These are phyloP conservation scores for Peromyscus nudipes DNA, from an alignment of 2,797 vertebrate species.

Conservation along the genomic window DNA sequence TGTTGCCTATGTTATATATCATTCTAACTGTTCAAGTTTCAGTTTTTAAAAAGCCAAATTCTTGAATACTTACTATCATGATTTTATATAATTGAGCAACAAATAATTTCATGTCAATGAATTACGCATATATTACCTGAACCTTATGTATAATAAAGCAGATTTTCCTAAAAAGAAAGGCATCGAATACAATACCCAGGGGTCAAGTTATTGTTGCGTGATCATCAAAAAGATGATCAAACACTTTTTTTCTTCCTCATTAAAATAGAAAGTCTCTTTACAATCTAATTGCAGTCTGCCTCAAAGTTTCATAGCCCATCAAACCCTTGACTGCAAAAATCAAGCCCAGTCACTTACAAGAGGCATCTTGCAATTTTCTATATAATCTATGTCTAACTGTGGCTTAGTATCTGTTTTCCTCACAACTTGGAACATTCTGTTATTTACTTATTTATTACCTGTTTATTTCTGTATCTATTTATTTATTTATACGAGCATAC, in stretches of 20 bases:
- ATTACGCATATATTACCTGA: slow-evolving; percentile 35
- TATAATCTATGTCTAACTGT: background rate
- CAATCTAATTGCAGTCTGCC: background rate
- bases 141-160: slow-evolving; percentile 45
- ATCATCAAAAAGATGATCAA: slow-evolving; percentile 43
- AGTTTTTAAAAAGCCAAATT: slow-evolving; percentile 62
- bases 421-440: background rate
- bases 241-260: slow-evolving; percentile 8
- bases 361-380: background rate
- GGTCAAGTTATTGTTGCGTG: slow-evolving; percentile 1
- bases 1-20: slow-evolving; percentile 42
- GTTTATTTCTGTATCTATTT: background rate
- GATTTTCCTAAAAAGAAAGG: slow-evolving; percentile 51
- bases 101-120: slow-evolving; percentile 68
- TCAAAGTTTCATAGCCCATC: background rate
- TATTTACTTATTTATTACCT: background rate
- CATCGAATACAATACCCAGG: background rate
- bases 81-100: slow-evolving; percentile 70
- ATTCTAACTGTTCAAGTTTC: slow-evolving; percentile 44
- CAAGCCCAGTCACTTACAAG: background rate
- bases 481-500: background rate
- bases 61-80: slow-evolving; percentile 38
- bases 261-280: slow-evolving; percentile 16
- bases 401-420: background rate
- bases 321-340: background rate